Percentiles rank a stretch among this genome's conserved stretches.
phyloP scores from a whole-genome alignment of 2,888 invertebrate species.

The Reticulitermes lucifugus region DNA sequence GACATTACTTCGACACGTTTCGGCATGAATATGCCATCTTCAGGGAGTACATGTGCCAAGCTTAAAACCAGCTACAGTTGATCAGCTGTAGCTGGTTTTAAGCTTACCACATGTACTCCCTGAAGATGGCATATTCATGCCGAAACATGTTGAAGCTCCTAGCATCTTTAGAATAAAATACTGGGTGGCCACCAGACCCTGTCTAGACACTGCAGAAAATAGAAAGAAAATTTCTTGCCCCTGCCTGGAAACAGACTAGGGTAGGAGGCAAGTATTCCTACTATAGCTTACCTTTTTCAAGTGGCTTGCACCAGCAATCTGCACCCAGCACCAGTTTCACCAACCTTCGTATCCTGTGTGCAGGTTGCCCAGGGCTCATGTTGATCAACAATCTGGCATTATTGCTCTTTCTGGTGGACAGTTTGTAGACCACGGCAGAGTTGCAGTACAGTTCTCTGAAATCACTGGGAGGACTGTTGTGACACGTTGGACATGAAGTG shows the following conservation, averaged over 20 bases:
- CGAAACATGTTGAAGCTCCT: too few species aligned
- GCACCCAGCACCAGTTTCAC: constrained; percentile 34
- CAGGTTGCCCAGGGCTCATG: constrained; percentile 47
- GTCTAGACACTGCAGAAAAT: too few species aligned
- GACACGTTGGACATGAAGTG: constrained; percentile 48
- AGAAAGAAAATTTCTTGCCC: too few species aligned
- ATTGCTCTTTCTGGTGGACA: constrained; percentile 43
- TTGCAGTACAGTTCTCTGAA: constrained; percentile 51
- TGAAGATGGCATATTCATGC: too few species aligned
- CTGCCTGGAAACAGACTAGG: background rate
- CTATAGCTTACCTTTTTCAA: constrained; percentile 48
- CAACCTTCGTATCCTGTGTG: constrained; percentile 44
- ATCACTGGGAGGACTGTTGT: constrained; percentile 44
- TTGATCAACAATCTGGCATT: constrained; percentile 49
- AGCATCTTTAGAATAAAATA: too few species aligned
- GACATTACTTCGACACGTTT: too few species aligned
- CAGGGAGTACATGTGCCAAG: too few species aligned
- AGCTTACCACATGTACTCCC: too few species aligned
- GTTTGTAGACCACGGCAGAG: constrained; percentile 50
- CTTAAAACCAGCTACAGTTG: too few species aligned
- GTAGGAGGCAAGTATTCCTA: background rate
- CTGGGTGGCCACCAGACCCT: too few species aligned
- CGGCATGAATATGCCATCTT: too few species aligned
- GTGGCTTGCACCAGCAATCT: constrained; percentile 49
- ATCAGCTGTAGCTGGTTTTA: too few species aligned